Base-by-base conservation (phyloP, 2,797 vertebrate genomes). In the Aselliscus stoliczkanus region DNA sequence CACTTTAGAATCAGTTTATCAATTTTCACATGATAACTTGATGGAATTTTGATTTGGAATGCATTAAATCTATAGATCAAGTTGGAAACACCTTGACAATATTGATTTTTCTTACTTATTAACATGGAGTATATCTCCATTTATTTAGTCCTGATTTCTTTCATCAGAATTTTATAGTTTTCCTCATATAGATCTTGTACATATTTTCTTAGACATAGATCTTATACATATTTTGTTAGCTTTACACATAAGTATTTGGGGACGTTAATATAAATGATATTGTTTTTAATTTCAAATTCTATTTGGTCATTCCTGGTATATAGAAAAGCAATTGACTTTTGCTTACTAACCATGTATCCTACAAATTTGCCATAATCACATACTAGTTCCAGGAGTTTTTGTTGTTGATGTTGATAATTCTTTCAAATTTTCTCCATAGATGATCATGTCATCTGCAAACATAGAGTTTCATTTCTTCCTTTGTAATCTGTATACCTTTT, bases 131-230 rank as follows among this genome's bases (percentile, higher is more conserved):
- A 42, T 80, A 34, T 72, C 17, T 62, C 29, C 52, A 79, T 34
- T 86, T 70, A 93, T 79, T 80, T 93, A 62, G 20, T 86, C 60
- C 27, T 93, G n/a, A 62, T 69, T 79, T 69, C 21, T 93, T 86
- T 60, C 27, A 62, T 79, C 64, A 79, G 21, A 60, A 21, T 52
- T 60, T 39, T 87, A 0, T 86, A n/a, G 5, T 50, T 79, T 50
- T 52, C 13, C 69, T 69, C 27, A 20, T 62, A 70, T 21, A 93
- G 47, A 70, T 80, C 44, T 70, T n/a, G 1, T 4, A 56, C 2
- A 44, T 67, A 67, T n/a, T 54, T 88, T 87, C 14, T 62, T 70
- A 76, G 58, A 42, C 42, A 70, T 21, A 93, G 47, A 70, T 70
- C 44, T 70, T n/a, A 1, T 4, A 44, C 2, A 44, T 67, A 67